These are phyloP conservation scores for Furcifer pardalis DNA, from an alignment of 2,797 vertebrate genomes.

Conservation along the genomic window DNA sequence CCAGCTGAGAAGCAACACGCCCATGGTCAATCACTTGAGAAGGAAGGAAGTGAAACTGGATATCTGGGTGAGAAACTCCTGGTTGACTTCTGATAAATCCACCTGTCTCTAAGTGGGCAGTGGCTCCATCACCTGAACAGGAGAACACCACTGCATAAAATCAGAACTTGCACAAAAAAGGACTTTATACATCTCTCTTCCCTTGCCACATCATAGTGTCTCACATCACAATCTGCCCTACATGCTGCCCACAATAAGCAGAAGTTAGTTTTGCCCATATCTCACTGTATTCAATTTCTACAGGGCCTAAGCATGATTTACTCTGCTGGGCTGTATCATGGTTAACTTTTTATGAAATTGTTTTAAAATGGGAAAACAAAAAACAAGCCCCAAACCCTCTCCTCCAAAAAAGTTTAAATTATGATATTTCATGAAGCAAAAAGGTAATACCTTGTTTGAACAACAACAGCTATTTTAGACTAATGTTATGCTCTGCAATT, in stretches of 20 bases:
- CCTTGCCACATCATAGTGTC: not conserved
- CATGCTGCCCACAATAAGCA: not conserved
- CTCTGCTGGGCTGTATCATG: not conserved
- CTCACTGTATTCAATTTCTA: not conserved
- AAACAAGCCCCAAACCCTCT: no score
- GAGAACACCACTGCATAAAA: not conserved
- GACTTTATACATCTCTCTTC: not conserved
- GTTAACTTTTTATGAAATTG: not conserved
- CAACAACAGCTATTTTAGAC: not conserved
- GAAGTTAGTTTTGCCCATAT: not conserved
- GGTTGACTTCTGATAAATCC: constrained; percentile 92
- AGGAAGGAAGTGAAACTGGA: constrained; percentile 97
- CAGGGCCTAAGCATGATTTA: not conserved
- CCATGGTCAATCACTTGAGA: constrained; percentile 97
- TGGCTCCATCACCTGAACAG: constrained; percentile 87
- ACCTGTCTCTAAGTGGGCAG: constrained; percentile 93
- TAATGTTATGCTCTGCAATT: not conserved
- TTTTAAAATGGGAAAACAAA: not conserved
- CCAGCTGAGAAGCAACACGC: constrained; percentile 81
- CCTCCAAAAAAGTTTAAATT: not conserved
- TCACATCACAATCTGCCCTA: not conserved
- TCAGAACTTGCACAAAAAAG: not conserved
- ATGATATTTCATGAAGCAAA: not conserved
- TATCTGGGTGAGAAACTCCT: constrained; percentile 86
- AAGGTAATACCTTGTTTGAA: not conserved